Evolutionary conservation across 1,140 invertebrate species (phyloP), one percentile per base, ranked within the genome.

Genomic region (Rhizoglyphus robini): DNA sequence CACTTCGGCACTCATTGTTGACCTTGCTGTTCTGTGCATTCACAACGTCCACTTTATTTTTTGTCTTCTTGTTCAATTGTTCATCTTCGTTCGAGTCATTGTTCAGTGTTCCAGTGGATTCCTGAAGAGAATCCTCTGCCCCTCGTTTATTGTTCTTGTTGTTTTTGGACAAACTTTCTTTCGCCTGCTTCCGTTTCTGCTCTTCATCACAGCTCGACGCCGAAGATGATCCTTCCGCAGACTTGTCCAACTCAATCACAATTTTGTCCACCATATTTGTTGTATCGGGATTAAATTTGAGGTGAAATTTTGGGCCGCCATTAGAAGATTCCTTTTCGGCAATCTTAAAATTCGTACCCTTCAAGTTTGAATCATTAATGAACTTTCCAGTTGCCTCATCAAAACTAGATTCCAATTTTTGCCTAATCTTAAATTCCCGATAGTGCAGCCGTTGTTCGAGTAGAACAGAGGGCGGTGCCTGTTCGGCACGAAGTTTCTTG

Each of bases 401-500:
- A n/a, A n/a, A 41, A 41, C 36, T 11, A 49, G n/a, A 51, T 51
- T 34, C 58, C 25, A 70, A 49, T 63, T 71, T 74, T 67, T 78
- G 73, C 46, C 74, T 67, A 5, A 76, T 74, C 65, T 76, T 78
- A 47, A 75, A 72, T 61, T 76, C 74, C 59, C 79, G 77, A 69
- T 79, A 80, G 11, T 76, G 75, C 13, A 77, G 66, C 41, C 74
- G 69, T 64, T 79, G 78, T 15, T 77, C 72, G 0, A 79, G 65
- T 69, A 77, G 78, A 29, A 74, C 73, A 34, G 75, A 75, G 8
- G 73, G 70, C 0, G 79, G 77, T 49, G 82, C 81, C 71, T 83
- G 82, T 69, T 85, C 83, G 66, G 77, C 76, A 30, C 81, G 69
- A n/a, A 85, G 74, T 67, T 81, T 79, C 69, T 85, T 81, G 69